Conservation (phyloP, 2,888 invertebrate species). For the Neuroscelio doddi region DNA sequence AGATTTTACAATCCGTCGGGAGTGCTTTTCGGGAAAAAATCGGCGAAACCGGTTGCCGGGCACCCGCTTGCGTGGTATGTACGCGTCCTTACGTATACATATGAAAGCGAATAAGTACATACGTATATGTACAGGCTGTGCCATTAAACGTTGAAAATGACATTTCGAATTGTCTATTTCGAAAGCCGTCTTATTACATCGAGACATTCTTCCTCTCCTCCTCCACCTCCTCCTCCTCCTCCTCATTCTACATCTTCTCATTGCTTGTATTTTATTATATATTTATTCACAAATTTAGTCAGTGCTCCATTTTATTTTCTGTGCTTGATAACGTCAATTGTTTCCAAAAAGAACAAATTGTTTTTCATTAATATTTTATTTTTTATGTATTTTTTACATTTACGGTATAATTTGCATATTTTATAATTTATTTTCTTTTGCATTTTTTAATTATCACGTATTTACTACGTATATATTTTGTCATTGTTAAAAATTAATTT, state of each 20-base stretch:
- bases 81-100: slow-evolving; percentile 35
- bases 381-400: no score
- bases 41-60: slow-evolving; percentile 52
- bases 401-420: no score
- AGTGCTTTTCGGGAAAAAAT: slow-evolving; percentile 57
- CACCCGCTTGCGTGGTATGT: slow-evolving; percentile 38
- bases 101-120: slow-evolving; percentile 3
- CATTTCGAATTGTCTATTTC: slow-evolving; percentile 1
- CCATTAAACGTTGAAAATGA: slow-evolving; percentile 7
- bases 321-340: no score
- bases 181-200: not conserved
- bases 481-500: no score
- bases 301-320: not conserved
- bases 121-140: slow-evolving; percentile 10
- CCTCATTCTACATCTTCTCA: no score
- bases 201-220: slow-evolving; percentile 1
- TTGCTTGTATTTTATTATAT: not conserved
- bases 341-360: no score
- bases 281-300: not conserved
- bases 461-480: no score
- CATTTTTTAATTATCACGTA: no score
- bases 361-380: no score
- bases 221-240: no score
- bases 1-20: slow-evolving; percentile 52
- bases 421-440: no score